Conservation (phyloP, 2,113 vertebrate species). For the Salvelinus fontinalis region DNA sequence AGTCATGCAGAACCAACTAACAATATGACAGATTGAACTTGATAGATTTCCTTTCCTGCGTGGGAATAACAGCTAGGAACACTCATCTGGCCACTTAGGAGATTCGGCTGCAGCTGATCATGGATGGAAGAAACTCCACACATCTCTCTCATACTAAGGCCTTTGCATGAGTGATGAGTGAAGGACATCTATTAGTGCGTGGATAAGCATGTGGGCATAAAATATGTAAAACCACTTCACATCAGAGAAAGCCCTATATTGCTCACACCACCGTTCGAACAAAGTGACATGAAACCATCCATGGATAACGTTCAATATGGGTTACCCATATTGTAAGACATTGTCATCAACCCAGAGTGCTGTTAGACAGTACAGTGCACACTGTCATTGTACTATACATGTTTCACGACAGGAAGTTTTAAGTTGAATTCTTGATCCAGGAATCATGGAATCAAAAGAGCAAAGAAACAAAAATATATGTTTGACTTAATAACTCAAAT, state of each 20-base stretch:
- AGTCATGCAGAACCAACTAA: constrained; percentile 77
- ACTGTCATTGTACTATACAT: not conserved
- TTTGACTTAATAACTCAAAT: no score
- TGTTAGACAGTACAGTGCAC: not conserved
- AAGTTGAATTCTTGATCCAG: not conserved
- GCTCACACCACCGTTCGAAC: constrained; percentile 32
- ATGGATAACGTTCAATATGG: constrained; percentile 16
- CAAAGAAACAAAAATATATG: not conserved
- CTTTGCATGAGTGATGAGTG: constrained; percentile 42
- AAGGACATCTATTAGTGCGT: constrained; percentile 47
- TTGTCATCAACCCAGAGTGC: not conserved
- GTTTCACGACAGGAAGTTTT: not conserved
- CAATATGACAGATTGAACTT: constrained; percentile 72
- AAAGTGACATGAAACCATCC: constrained; percentile 39
- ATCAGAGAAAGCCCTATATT: constrained; percentile 46
- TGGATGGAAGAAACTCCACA: constrained; percentile 40
- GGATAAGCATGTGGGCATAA: constrained; percentile 41
- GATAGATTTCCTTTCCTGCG: constrained; percentile 62
- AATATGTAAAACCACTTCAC: constrained; percentile 36
- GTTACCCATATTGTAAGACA: not conserved
- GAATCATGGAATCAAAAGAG: not conserved
- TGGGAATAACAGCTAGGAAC: constrained; percentile 30
- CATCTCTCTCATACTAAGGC: constrained; percentile 7
- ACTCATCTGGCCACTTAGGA: constrained; percentile 44
- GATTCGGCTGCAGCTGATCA: constrained; percentile 37